phyloP scores from a whole-genome alignment of 1,140 invertebrate genomes.

The Polypedilum pembai region DNA sequence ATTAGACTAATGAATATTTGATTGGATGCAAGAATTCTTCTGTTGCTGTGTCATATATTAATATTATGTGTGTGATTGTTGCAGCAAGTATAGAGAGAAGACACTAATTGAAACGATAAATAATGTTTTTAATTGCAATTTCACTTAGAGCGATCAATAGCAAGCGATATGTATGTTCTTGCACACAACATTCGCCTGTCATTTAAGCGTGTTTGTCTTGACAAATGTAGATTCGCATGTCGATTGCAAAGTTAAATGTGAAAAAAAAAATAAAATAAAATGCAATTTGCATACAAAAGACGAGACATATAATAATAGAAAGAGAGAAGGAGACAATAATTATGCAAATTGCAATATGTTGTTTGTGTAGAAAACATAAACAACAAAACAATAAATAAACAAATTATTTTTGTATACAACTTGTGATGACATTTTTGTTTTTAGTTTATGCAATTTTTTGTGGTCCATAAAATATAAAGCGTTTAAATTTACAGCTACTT shows the following conservation, averaged over 20 bases:
- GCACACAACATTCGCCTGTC: neutral
- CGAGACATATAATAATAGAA: neutral
- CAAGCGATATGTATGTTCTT: neutral
- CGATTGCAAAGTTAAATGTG: neutral
- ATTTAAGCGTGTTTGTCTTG: neutral
- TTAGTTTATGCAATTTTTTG: too few relatives aligned
- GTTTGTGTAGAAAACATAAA: neutral
- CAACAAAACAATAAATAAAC: slow-evolving; percentile 20
- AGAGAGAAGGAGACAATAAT: neutral
- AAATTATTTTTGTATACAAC: slow-evolving; percentile 4
- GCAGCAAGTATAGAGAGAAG: neutral
- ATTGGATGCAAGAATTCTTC: neutral
- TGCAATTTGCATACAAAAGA: slow-evolving; percentile 21
- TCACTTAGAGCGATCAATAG: neutral
- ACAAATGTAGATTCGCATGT: neutral
- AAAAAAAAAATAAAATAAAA: too few relatives aligned
- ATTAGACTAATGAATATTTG: neutral
- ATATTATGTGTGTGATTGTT: neutral
- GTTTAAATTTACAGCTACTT: too few relatives aligned
- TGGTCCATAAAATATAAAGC: too few relatives aligned
- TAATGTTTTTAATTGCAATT: neutral
- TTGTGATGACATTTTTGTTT: neutral
- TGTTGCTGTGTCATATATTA: neutral
- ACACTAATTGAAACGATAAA: slow-evolving; percentile 6
- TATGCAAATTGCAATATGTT: slow-evolving; percentile 23